These are phyloP conservation scores for Drosophila melanogaster DNA, from an alignment of 1,140 invertebrate species.

Conservation along the genomic window DNA sequence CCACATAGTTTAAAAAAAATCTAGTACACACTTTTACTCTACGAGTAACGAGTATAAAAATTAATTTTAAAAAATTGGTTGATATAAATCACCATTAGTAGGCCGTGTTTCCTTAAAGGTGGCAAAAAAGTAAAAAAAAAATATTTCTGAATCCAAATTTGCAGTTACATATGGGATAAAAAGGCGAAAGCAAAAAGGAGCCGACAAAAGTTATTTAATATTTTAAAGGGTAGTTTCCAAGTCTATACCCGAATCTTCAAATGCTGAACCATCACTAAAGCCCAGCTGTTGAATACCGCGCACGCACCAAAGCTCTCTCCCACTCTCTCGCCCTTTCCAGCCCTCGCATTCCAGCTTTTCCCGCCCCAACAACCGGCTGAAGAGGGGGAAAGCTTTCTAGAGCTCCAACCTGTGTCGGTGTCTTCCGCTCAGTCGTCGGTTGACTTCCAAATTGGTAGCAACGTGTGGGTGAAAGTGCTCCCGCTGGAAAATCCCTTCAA, in stretches of 20 bases:
- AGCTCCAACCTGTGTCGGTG: slow-evolving; percentile 48
- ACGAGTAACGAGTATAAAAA: no score
- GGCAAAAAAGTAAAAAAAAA: no score
- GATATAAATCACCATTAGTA: background rate
- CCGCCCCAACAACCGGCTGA: slow-evolving; percentile 4
- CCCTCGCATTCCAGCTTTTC: slow-evolving; percentile 10
- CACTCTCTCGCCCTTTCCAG: slow-evolving; percentile 3
- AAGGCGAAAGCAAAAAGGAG: background rate
- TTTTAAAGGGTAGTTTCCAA: background rate
- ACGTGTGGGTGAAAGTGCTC: slow-evolving; percentile 16
- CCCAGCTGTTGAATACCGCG: slow-evolving; percentile 46
- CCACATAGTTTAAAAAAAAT: no score
- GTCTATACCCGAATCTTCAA: background rate
- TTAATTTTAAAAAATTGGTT: no score
- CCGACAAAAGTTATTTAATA: no score
- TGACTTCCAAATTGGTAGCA: slow-evolving; percentile 74
- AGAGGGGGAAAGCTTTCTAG: slow-evolving; percentile 61
- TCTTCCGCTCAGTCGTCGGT: slow-evolving; percentile 50
- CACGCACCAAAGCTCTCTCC: slow-evolving; percentile 49
- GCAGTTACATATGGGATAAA: background rate
- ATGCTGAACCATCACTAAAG: slow-evolving; percentile 26
- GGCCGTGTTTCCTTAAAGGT: background rate
- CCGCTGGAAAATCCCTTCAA: slow-evolving; percentile 30
- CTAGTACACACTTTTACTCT: no score
- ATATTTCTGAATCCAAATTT: slow-evolving; percentile 3